A percentile compares a stretch with the other conserved stretches of the same genome.
These are phyloP conservation scores for Trachythela sp. DNA, from an alignment of 64 coral and sea anemone species.

Conservation along the genomic window DNA sequence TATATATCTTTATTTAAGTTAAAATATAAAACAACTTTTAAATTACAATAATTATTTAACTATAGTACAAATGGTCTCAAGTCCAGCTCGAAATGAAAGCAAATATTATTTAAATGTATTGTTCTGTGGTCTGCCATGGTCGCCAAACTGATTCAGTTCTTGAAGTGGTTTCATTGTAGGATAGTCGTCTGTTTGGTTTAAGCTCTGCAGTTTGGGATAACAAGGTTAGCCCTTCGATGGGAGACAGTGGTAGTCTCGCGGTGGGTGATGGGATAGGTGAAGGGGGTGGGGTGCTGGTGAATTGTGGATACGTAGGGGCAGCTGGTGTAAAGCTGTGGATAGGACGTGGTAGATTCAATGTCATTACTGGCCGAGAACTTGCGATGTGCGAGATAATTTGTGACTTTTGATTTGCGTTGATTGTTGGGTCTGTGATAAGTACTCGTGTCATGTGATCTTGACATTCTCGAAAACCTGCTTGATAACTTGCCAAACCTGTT, in stretches of 20 bases:
- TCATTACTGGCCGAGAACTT: not conserved
- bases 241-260: not conserved
- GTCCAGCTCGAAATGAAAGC: not conserved
- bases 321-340: not conserved
- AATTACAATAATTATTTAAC: not conserved
- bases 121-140: not conserved
- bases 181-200: not conserved
- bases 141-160: not conserved
- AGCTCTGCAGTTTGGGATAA: not conserved
- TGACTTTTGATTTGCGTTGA: slow-evolving; percentile 18
- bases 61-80: not conserved
- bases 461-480: slow-evolving; percentile 17
- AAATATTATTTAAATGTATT: not conserved
- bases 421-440: not conserved
- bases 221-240: not conserved
- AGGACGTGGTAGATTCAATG: not conserved
- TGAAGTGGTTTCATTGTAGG: not conserved
- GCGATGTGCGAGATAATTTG: slow-evolving; percentile 13
- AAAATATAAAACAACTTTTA: not conserved
- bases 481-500: slow-evolving; percentile 19
- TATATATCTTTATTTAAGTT: not conserved
- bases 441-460: slow-evolving; percentile 9
- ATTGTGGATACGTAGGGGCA: not conserved
- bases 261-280: slow-evolving; percentile 11
- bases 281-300: not conserved